These are phyloP conservation scores for Pegoplata infirma DNA, from an alignment of 2,888 invertebrate species.

Conservation along the genomic window DNA sequence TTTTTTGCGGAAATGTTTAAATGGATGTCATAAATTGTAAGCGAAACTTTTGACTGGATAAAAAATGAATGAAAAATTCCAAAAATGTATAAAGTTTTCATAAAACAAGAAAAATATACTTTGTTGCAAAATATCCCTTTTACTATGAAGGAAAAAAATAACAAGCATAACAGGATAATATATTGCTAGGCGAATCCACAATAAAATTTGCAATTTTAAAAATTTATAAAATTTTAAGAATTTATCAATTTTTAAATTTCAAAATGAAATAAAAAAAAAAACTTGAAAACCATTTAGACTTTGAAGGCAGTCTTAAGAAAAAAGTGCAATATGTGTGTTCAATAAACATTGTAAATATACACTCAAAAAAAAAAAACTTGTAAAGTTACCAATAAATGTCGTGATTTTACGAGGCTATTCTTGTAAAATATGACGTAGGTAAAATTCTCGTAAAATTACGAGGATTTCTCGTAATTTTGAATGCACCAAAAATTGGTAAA, in stretches of 20 bases:
- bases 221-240: too few species aligned
- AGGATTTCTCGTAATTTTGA: too few species aligned
- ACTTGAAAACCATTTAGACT: background rate
- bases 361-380: too few species aligned
- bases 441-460: too few species aligned
- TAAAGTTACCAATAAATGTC: too few species aligned
- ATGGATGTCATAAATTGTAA: constrained; percentile 59
- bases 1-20: constrained; percentile 56
- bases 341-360: too few species aligned
- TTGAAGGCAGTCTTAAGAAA: background rate
- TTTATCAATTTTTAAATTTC: constrained; percentile 44
- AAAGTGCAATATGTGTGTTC: background rate
- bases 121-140: background rate
- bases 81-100: constrained; percentile 26
- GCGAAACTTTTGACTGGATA: constrained; percentile 15
- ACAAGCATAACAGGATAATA: constrained; percentile 48
- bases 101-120: constrained; percentile 1
- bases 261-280: constrained; percentile 24
- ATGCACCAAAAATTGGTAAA: too few species aligned
- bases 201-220: constrained; percentile 38
- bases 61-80: constrained; percentile 12
- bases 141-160: background rate
- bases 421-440: too few species aligned
- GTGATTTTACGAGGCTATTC: too few species aligned
- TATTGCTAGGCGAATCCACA: constrained; percentile 19